These are phyloP conservation scores for Trichogramma dendrolimi DNA, from an alignment of 2,888 invertebrate species.

Conservation along the genomic window DNA sequence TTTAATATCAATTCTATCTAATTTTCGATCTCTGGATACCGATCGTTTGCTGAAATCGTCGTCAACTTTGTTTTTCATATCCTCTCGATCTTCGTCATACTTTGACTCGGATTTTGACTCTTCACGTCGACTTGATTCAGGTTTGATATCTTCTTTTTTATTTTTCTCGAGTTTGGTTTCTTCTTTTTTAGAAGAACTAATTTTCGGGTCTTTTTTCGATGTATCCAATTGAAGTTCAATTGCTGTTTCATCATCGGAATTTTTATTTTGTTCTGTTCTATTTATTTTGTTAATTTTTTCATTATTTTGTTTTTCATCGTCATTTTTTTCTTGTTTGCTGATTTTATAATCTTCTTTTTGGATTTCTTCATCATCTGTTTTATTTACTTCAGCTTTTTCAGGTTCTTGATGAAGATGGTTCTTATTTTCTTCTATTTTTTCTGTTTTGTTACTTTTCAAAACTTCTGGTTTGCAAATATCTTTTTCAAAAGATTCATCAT, in stretches of 20 bases:
- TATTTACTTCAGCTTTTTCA: constrained; percentile 8
- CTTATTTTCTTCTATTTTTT: constrained; percentile 10
- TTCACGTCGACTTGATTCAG: constrained; percentile 26
- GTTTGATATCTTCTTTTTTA: constrained; percentile 28
- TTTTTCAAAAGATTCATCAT: not conserved
- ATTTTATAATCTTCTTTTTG: constrained; percentile 5
- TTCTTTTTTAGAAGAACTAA: constrained; percentile 26
- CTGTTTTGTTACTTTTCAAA: constrained; percentile 15
- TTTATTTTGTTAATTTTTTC: constrained; percentile 2
- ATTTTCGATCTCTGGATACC: constrained; percentile 28
- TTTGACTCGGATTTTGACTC: constrained; percentile 28
- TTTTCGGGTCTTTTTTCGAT: constrained; percentile 28
- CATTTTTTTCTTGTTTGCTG: not conserved
- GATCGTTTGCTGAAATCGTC: constrained; percentile 20
- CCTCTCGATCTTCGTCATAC: constrained; percentile 29
- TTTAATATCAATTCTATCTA: constrained; percentile 29
- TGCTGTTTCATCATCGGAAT: constrained; percentile 13
- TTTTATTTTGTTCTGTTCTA: constrained; percentile 20
- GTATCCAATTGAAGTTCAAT: constrained; percentile 27
- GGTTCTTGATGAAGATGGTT: constrained; percentile 1
- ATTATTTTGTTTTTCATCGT: not conserved
- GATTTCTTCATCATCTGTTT: constrained; percentile 11
- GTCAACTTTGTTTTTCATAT: constrained; percentile 31
- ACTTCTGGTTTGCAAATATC: not conserved
- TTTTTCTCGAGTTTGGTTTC: constrained; percentile 28